Evolutionary conservation across 2,888 invertebrate species (phyloP).

Genomic region (Acanthosepion esculentum): DNA sequence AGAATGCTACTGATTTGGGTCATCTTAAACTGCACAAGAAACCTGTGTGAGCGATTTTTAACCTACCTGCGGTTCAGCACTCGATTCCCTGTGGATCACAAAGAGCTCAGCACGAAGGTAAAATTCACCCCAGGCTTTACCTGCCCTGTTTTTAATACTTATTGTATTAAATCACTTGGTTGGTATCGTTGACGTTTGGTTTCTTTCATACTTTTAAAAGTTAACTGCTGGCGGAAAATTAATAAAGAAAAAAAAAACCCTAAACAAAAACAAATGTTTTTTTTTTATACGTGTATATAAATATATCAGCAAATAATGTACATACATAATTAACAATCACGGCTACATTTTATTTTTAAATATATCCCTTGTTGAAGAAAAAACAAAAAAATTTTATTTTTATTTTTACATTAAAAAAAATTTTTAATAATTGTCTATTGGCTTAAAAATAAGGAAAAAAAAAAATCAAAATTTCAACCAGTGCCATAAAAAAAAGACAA

Average conservation of each 20-base stretch:
- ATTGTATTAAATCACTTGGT: not conserved
- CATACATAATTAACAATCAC: not conserved
- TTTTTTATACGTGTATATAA: no score
- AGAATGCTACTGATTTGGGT: not conserved
- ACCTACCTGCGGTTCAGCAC: not conserved
- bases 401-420: not conserved
- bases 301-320: not conserved
- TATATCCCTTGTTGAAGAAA: not conserved
- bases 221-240: not conserved
- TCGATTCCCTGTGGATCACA: not conserved
- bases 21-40: constrained; percentile 11
- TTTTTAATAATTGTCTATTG: not conserved
- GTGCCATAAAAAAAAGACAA: not conserved
- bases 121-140: not conserved
- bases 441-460: not conserved
- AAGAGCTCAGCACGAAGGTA: not conserved
- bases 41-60: not conserved
- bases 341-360: not conserved
- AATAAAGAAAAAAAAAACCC: not conserved
- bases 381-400: not conserved
- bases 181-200: not conserved
- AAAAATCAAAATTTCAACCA: not conserved
- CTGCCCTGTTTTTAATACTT: not conserved
- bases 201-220: not conserved
- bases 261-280: not conserved